phyloP scores from a whole-genome alignment of 2,888 invertebrate genomes.

The Shargacucullia verbasci region DNA sequence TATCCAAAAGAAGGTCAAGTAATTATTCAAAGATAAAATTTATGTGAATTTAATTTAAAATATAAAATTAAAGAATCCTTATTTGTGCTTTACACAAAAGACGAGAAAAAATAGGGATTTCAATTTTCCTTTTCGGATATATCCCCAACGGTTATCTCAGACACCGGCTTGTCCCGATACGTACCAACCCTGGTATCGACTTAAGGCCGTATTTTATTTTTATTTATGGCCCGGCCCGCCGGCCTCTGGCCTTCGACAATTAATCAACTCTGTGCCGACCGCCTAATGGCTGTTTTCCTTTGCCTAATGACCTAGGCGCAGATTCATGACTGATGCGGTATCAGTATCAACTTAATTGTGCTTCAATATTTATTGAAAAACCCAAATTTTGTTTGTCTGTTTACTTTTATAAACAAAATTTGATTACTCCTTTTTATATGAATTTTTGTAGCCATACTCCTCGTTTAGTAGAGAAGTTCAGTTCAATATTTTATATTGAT shows the following conservation, averaged over 20 bases:
- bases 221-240: constrained; percentile 70
- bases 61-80: neutral
- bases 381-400: constrained; percentile 38
- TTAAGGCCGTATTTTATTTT: constrained; percentile 74
- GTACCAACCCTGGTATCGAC: constrained; percentile 57
- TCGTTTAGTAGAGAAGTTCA: too few species aligned
- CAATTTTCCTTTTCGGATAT: constrained; percentile 43
- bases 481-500: too few species aligned
- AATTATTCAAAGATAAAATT: too few species aligned
- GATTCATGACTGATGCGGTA: constrained; percentile 61
- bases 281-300: constrained; percentile 76
- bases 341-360: constrained; percentile 59
- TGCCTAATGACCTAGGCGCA: constrained; percentile 73
- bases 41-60: neutral
- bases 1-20: neutral
- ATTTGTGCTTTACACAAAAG: constrained; percentile 4
- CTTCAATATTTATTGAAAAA: constrained; percentile 45
- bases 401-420: constrained; percentile 8
- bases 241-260: constrained; percentile 70
- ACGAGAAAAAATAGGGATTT: constrained; percentile 25
- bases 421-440: neutral
- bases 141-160: constrained; percentile 46
- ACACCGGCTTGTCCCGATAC: constrained; percentile 44
- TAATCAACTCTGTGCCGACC: constrained; percentile 73
- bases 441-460: neutral